Percentiles rank a stretch among this genome's conserved stretches.
Evolutionary conservation across 2,888 invertebrate genomes (phyloP).

Genomic region (Strigamia crassipes): DNA sequence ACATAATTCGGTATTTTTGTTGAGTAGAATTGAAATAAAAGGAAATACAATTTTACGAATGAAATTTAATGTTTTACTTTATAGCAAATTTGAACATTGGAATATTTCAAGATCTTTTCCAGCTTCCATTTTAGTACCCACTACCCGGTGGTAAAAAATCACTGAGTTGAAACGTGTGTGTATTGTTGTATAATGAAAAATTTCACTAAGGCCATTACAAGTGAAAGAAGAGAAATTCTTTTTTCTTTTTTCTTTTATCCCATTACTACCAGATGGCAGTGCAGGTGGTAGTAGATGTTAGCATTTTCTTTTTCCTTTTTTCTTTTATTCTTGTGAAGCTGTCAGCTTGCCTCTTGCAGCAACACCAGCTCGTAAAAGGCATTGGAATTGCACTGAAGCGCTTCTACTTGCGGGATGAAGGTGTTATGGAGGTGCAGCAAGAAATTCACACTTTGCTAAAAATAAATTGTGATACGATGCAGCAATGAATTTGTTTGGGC

Average conservation of each 20-base stretch:
- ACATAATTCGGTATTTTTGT: too few species aligned
- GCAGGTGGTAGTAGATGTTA: conserved; percentile 37
- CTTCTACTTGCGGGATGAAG: conserved; percentile 40
- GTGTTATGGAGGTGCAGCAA: conserved; percentile 42
- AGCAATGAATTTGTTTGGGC: conserved; percentile 40
- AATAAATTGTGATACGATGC: conserved; percentile 40
- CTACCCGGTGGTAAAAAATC: not conserved
- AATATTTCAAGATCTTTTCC: not conserved
- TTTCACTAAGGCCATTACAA: conserved; percentile 30
- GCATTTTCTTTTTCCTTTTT: conserved; percentile 33
- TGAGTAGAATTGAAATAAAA: too few species aligned
- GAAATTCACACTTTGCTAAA: conserved; percentile 42
- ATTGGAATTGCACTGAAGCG: conserved; percentile 36
- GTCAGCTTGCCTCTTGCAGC: conserved; percentile 35
- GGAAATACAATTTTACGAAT: too few species aligned
- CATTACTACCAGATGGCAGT: conserved; percentile 38
- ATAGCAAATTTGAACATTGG: too few species aligned
- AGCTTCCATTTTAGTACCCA: not conserved
- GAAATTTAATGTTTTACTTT: too few species aligned
- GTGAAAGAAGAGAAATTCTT: not conserved
- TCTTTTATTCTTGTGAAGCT: not conserved
- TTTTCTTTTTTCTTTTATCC: conserved; percentile 16
- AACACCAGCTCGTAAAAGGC: conserved; percentile 38
- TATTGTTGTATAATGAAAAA: conserved; percentile 25
- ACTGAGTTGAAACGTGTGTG: not conserved